Evolutionary conservation across 1,140 invertebrate species (phyloP), one percentile per base, ranked within the genome.

Genomic region (Drosophila willistoni): DNA sequence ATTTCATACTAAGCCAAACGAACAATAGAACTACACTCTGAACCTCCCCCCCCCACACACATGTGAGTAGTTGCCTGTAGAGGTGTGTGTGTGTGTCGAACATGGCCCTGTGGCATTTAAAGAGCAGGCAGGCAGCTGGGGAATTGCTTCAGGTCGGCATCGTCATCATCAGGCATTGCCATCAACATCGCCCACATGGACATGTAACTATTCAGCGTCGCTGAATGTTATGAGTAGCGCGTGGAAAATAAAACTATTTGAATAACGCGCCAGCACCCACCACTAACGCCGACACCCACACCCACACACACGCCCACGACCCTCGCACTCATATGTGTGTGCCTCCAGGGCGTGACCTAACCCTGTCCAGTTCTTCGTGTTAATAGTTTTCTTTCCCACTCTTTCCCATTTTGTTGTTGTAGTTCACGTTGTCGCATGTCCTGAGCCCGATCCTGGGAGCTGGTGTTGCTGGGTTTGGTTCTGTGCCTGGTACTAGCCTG

Each of bases 221-320:
- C 55, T 19, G 41, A 54, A 59, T 66, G 65, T 73, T 65, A 77
- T 77, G 73, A 63, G 68, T 61, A 65, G 60, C 71, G 73, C 64
- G 72, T 54, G 76, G 83, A 68, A 72, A 73, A 79, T 78, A 72
- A 87, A 86, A 87, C 79, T 83, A 86, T 86, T 87, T 86, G 83
- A 86, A 86, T 86, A 86, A 82, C 79, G 83, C 83, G 82, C 75
- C 77, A 76, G 57, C 34, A 42, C 19, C 68, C 68, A 86, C 82
- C 62, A 68, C 73, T n/a, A 29, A 54, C 51, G 17, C 71, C 42
- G 17, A 10, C 39, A 12, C 68, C 47, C 33, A 10, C 39, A 12
- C 68, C 47, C 33, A 39, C 66, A 62, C 17, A 6, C 22, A 34
- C 39, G 51, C 47, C 22, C 13, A 41, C 54, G 0, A 19, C 9